Evolutionary conservation across 2,797 vertebrate species (phyloP).

Genomic region (Anguilla marmorata): DNA sequence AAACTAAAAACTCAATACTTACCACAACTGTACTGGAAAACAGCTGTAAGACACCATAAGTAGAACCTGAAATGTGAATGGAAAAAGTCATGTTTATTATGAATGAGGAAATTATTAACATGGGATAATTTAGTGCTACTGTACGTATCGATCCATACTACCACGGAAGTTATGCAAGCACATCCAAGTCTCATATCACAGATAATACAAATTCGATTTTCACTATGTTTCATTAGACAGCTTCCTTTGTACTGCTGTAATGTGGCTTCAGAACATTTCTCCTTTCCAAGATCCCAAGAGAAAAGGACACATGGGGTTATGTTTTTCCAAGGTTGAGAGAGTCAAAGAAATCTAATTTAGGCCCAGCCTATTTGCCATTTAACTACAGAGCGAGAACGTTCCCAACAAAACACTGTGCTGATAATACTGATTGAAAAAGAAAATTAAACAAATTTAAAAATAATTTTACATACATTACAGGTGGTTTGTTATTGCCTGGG

Average conservation of each 20-base stretch:
- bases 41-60: slow-evolving; percentile 90
- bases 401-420: not conserved
- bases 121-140: not conserved
- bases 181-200: not conserved
- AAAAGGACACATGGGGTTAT: not conserved
- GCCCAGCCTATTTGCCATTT: not conserved
- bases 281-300: not conserved
- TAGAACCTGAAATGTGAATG: slow-evolving; percentile 75
- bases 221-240: not conserved
- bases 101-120: not conserved
- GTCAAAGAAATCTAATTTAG: not conserved
- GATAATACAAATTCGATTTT: not conserved
- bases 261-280: not conserved
- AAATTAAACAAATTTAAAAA: not conserved
- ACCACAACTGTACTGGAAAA: slow-evolving; percentile 95
- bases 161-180: not conserved
- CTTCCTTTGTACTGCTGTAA: not conserved
- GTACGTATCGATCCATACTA: not conserved
- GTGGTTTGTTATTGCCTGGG: not conserved
- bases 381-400: not conserved
- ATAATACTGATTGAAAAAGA: not conserved
- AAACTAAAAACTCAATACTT: slow-evolving; percentile 67
- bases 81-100: slow-evolving; percentile 16
- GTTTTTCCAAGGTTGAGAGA: not conserved
- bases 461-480: not conserved